These are phyloP conservation scores for Sebastes ruberrimus DNA, from an alignment of 2,797 vertebrate species.

Conservation along the genomic window DNA sequence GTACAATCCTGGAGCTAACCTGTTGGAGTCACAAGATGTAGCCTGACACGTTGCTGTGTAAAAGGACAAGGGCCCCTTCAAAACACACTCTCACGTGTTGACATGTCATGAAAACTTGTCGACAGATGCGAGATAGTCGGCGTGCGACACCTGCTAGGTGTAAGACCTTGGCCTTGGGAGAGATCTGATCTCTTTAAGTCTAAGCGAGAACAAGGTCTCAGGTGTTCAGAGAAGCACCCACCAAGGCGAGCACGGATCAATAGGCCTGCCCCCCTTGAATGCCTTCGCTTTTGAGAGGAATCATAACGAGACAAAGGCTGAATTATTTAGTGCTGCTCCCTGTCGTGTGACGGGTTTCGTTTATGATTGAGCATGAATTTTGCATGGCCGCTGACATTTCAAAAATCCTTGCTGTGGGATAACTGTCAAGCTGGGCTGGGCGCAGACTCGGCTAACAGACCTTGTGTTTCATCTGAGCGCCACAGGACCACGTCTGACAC, in stretches of 20 bases:
- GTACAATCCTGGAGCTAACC: background rate
- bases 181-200: slow-evolving; percentile 68
- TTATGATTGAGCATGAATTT: slow-evolving; percentile 85
- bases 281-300: slow-evolving; percentile 66
- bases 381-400: slow-evolving; percentile 80
- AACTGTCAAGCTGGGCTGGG: slow-evolving; percentile 31
- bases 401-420: slow-evolving; percentile 54
- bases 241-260: slow-evolving; percentile 40
- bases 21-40: slow-evolving; percentile 18
- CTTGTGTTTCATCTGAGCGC: slow-evolving; percentile 42
- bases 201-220: slow-evolving; percentile 58
- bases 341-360: slow-evolving; percentile 66
- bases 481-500: slow-evolving; percentile 48
- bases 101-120: slow-evolving; percentile 49
- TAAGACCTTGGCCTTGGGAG: slow-evolving; percentile 57
- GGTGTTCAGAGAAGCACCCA: slow-evolving; percentile 66
- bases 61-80: slow-evolving; percentile 12
- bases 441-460: slow-evolving; percentile 28
- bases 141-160: slow-evolving; percentile 74
- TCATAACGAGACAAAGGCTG: slow-evolving; percentile 70
- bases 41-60: slow-evolving; percentile 25
- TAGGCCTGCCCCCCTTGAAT: slow-evolving; percentile 26
- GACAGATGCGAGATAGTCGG: slow-evolving; percentile 46
- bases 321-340: slow-evolving; percentile 81
- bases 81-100: slow-evolving; percentile 28